Conservation (phyloP, 2,113 vertebrate species). For the Galeopterus variegatus region DNA sequence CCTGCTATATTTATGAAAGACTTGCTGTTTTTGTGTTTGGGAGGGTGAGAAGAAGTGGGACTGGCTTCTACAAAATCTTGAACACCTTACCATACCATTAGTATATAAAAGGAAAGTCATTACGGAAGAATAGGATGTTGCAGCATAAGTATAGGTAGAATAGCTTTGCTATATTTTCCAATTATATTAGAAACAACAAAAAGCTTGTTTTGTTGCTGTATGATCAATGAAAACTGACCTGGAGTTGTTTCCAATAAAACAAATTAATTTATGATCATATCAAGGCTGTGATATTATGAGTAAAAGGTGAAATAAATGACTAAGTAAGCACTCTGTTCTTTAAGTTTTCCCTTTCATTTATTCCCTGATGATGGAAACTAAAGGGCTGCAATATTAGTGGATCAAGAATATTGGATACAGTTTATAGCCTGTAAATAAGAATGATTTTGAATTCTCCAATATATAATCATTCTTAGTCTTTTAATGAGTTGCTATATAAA, state of each 20-base stretch:
- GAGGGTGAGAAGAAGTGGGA: background rate
- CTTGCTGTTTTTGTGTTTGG: background rate
- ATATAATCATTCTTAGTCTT: background rate
- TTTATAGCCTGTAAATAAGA: background rate
- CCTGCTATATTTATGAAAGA: background rate
- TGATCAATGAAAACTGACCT: background rate
- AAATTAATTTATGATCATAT: background rate
- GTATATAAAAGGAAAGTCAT: background rate
- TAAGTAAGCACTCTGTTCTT: background rate
- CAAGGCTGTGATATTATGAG: background rate
- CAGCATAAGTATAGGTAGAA: background rate
- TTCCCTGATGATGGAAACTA: background rate
- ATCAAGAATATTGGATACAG: background rate
- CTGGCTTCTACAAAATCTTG: background rate
- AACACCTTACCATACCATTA: background rate
- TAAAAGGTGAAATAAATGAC: background rate
- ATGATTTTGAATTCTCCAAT: background rate
- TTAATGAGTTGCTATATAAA: constrained; percentile 28
- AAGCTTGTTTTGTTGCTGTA: background rate
- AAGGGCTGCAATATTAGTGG: background rate
- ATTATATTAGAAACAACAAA: constrained; percentile 5
- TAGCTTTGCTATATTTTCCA: constrained; percentile 9
- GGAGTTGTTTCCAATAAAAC: background rate
- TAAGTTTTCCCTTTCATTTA: background rate
- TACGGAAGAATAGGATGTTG: background rate